Conservation (phyloP, 2,797 vertebrate species). For the Phalanger gymnotis region DNA sequence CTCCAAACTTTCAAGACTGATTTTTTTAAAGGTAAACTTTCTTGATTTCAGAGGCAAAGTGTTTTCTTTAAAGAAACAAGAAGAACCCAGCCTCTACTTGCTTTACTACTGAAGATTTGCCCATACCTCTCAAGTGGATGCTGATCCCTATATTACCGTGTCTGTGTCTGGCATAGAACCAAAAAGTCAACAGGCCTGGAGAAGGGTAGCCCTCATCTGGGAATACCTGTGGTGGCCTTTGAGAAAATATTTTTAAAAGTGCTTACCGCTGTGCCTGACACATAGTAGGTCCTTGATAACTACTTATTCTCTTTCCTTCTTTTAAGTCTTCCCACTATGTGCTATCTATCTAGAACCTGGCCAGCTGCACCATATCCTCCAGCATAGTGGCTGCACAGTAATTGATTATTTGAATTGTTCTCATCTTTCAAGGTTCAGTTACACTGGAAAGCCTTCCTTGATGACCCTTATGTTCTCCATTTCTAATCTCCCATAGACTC, state of each 20-base stretch:
- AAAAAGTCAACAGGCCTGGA: not conserved
- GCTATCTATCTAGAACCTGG: not conserved
- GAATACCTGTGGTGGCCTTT: not conserved
- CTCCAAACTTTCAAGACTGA: no score
- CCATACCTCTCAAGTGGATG: not conserved
- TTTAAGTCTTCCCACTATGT: not conserved
- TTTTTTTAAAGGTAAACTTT: no score
- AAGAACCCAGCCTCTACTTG: not conserved
- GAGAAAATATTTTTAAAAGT: not conserved
- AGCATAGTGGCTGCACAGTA: not conserved
- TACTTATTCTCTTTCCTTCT: not conserved
- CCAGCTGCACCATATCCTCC: not conserved
- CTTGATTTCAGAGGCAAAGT: no score
- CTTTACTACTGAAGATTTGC: not conserved
- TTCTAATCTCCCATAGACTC: not conserved
- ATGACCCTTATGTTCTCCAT: not conserved
- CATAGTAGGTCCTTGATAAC: not conserved
- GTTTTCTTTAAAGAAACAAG: no score
- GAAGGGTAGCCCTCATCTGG: not conserved
- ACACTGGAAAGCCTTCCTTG: conserved; percentile 22
- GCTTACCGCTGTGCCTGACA: not conserved
- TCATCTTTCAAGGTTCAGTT: not conserved
- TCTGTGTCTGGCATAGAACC: not conserved
- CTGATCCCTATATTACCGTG: not conserved
- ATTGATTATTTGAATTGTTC: not conserved